Evolutionary conservation across 35 echinoderm and acorn worm genomes (phyloP).

Genomic region (Eucidaris tribuloides): DNA sequence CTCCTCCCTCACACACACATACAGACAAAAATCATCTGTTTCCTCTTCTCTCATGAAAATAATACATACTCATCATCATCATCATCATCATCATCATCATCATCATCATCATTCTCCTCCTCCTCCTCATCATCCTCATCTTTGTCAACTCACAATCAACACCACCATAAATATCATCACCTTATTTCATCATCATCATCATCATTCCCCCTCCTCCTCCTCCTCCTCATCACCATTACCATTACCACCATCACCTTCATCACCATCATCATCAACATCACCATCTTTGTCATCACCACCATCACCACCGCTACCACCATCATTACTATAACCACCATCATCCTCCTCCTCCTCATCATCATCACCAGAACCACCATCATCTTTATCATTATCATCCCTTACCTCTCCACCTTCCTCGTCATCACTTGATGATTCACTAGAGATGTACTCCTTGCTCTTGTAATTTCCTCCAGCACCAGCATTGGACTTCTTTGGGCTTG

Average conservation of each 20-base stretch:
- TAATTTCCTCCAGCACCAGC: conserved; percentile 70
- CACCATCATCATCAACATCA: conserved; percentile 33
- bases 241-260: conserved; percentile 36
- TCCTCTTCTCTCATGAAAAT: too few relatives aligned
- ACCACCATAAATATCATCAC: background rate
- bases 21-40: background rate
- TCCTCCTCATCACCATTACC: conserved; percentile 20
- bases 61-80: too few relatives aligned
- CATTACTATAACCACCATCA: background rate
- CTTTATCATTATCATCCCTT: background rate
- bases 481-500: conserved; percentile 80
- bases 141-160: background rate
- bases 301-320: background rate
- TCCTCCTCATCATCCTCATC: conserved; percentile 35
- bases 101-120: conserved; percentile 52
- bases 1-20: background rate
- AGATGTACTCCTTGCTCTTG: conserved; percentile 99
- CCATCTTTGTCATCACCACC: background rate
- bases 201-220: background rate
- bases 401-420: conserved; percentile 49
- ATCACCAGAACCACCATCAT: conserved; percentile 28
- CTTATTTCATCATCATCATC: background rate
- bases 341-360: conserved; percentile 32
- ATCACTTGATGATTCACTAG: conserved; percentile 59
- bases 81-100: conserved; percentile 36